phyloP scores from a whole-genome alignment of 2,888 invertebrate species.

The Drosophila limbata region DNA sequence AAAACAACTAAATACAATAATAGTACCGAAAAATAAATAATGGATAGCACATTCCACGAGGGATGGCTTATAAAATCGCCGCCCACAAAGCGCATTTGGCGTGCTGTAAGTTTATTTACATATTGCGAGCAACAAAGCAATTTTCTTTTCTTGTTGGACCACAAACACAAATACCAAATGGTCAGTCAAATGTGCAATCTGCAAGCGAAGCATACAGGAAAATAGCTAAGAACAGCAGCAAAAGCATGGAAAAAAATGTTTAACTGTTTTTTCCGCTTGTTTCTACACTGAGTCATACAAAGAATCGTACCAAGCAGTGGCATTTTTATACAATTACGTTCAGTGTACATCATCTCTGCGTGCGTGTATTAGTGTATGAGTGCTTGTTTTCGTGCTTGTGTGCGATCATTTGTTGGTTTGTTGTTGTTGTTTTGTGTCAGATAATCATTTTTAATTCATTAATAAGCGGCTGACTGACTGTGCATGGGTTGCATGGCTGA shows the following conservation, averaged over 20 bases:
- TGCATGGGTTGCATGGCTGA: constrained; percentile 48
- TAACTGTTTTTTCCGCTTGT: constrained; percentile 45
- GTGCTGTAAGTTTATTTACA: constrained; percentile 92
- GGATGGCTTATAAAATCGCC: constrained; percentile 99
- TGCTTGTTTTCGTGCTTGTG: constrained; percentile 31
- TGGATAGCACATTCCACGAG: constrained; percentile 87
- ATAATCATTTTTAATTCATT: constrained; percentile 76
- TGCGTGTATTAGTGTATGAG: constrained; percentile 5
- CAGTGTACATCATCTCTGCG: constrained; percentile 52
- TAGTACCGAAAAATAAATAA: constrained; percentile 33
- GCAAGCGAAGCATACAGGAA: constrained; percentile 45
- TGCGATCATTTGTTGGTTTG: constrained; percentile 58
- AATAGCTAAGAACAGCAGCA: constrained; percentile 24
- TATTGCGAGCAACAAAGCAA: constrained; percentile 26
- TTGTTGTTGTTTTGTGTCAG: constrained; percentile 57
- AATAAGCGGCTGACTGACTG: constrained; percentile 63
- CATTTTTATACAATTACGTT: constrained; percentile 63
- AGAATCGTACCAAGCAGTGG: constrained; percentile 55
- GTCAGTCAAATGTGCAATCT: constrained; percentile 51
- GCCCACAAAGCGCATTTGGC: constrained; percentile 95
- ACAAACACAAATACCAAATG: constrained; percentile 45
- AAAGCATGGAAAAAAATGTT: constrained; percentile 34
- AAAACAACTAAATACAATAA: constrained; percentile 7
- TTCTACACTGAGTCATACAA: constrained; percentile 68
- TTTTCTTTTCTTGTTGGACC: constrained; percentile 26